Evolutionary conservation across 2,797 vertebrate genomes (phyloP).

Genomic region (Melanotaenia boesemani): DNA sequence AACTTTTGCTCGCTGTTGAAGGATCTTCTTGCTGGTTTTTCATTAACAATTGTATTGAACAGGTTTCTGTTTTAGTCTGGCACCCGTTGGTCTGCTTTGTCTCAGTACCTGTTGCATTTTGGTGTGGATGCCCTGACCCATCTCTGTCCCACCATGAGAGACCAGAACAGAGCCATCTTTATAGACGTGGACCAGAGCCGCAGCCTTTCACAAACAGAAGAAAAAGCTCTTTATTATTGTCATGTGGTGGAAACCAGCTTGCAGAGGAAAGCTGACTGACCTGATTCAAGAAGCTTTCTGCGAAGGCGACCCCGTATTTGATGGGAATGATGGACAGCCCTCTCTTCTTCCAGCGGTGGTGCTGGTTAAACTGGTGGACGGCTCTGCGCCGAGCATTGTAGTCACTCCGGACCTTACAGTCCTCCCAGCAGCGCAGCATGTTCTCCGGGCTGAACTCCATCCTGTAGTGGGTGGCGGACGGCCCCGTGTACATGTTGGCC

Average conservation of each 20-base stretch:
- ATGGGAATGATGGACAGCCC: conserved; percentile 89
- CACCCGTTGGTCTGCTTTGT: too few species aligned
- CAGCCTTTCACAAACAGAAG: conserved; percentile 72
- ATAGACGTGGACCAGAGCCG: conserved; percentile 88
- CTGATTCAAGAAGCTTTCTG: conserved; percentile 85
- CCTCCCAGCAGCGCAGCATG: conserved; percentile 84
- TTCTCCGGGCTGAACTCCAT: conserved; percentile 80
- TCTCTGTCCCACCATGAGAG: conserved; percentile 85
- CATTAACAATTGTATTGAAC: too few species aligned
- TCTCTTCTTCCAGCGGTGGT: conserved; percentile 90
- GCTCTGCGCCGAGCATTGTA: conserved; percentile 71
- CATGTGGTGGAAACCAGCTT: not conserved
- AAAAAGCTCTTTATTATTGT: not conserved
- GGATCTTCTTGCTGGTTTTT: too few species aligned
- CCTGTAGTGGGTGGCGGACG: conserved; percentile 81
- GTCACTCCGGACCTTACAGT: conserved; percentile 82
- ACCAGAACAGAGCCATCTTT: conserved; percentile 88
- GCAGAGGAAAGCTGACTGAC: conserved; percentile 60
- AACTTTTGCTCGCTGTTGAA: too few species aligned
- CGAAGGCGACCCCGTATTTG: conserved; percentile 88
- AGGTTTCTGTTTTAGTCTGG: too few species aligned
- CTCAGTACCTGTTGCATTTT: conserved; percentile 88
- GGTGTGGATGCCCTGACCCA: conserved; percentile 90
- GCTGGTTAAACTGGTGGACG: conserved; percentile 83
- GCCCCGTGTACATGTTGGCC: conserved; percentile 86